Evolutionary conservation across 2,113 vertebrate genomes (phyloP), one percentile per base, ranked within the genome.

Genomic region (Pampusana beccarii): DNA sequence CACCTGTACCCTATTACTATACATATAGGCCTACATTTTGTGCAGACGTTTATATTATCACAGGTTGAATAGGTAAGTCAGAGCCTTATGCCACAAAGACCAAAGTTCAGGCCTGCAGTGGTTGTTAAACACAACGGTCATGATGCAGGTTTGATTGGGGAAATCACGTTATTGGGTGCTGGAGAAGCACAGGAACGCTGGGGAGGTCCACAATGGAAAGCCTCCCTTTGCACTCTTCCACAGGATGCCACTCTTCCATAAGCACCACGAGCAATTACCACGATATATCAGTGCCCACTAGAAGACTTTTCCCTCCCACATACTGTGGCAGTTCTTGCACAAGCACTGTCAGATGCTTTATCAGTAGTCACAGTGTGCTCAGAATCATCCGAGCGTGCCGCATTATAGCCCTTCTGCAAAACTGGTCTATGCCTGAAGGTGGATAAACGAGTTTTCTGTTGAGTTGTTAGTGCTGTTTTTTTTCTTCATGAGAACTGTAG

Each of bases 261-360:
- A 42, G 42, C 42, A 15, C 8, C 12, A 4, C 33, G 40, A 11
- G 31, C 36, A 12, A 36, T 10, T 15, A 31, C 38, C 9, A 5
- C 0, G 2, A 25, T 29, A 13, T 31, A 46, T n/a, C 51, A 13
- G 2, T 19, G 21, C 29, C 7, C 25, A 3, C 14, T 25, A 29
- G 16, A 14, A 56, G 34, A 19, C 23, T 44, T 74, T 51, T 62
- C 15, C 33, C 8, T 69, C 24, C 12, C 21, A 11, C 2, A 0
- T 24, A 4, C 16, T 19, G 14, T 26, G 36, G 28, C 42, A 34
- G 36, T 28, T 85, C 42, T 65, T 65, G 7, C 13, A 53, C 29
- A 48, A 53, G 17, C 25, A 10, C 42, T 19, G 20, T 24, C 36
- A 58, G 13, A 15, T 48, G 28, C 75, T 58, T 54, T 48, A 28